Conservation (phyloP, 2,797 vertebrate genomes). For the Betta splendens region DNA sequence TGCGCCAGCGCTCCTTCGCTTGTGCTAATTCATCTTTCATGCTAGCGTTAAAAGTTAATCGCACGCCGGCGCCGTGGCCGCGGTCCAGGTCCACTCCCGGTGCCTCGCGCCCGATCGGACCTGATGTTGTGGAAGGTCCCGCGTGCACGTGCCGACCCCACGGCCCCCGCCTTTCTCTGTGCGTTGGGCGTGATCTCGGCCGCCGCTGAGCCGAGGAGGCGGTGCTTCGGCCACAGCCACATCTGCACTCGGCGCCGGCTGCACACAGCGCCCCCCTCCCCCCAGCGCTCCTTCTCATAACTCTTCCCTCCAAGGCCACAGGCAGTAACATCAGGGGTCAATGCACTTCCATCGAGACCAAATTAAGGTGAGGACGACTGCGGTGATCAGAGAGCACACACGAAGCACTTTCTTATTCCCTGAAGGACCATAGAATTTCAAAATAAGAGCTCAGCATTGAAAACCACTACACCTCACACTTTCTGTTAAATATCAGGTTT, state of each 20-base stretch:
- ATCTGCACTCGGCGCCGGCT: slow-evolving; percentile 52
- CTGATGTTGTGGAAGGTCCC: too few relatives aligned
- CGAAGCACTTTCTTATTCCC: slow-evolving; percentile 7
- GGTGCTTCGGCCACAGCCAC: slow-evolving; percentile 56
- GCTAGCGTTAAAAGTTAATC: slow-evolving; percentile 16
- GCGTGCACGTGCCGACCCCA: slow-evolving; percentile 26
- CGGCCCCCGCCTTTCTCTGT: slow-evolving; percentile 39
- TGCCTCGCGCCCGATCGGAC: too few relatives aligned
- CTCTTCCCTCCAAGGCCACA: slow-evolving; percentile 40
- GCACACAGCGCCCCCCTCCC: slow-evolving; percentile 59
- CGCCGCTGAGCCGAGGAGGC: slow-evolving; percentile 70
- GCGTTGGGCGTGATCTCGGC: slow-evolving; percentile 67
- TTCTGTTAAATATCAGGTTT: too few relatives aligned
- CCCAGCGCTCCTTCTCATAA: slow-evolving; percentile 46
- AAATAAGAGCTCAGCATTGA: slow-evolving; percentile 2
- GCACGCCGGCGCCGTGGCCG: too few relatives aligned
- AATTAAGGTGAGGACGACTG: slow-evolving; percentile 36
- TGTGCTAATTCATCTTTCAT: slow-evolving; percentile 6
- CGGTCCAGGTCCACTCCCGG: too few relatives aligned
- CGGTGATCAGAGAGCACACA: slow-evolving; percentile 15
- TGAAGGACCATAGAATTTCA: slow-evolving; percentile 1
- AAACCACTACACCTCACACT: too few relatives aligned
- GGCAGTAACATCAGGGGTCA: slow-evolving; percentile 38
- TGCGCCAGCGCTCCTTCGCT: not conserved
- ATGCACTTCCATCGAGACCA: slow-evolving; percentile 34